Percentiles rank a stretch among this genome's conserved stretches.
Conservation (phyloP, 1,140 invertebrate genomes). For the Hycleus phaleratus region DNA sequence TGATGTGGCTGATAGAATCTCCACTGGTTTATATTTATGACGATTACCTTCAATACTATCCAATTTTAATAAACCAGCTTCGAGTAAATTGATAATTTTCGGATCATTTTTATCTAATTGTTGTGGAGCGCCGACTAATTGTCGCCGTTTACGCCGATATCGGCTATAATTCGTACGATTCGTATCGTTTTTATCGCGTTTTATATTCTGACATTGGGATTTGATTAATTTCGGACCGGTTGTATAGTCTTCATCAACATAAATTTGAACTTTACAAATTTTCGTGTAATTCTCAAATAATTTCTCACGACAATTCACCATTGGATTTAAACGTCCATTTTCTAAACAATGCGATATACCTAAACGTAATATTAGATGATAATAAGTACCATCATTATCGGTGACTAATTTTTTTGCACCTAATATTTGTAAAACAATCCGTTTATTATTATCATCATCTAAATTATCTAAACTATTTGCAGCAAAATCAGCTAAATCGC, state of each 20-base stretch:
- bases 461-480: conserved; percentile 35
- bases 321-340: conserved; percentile 17
- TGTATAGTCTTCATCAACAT: conserved; percentile 31
- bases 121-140: conserved; percentile 22
- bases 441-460: conserved; percentile 37
- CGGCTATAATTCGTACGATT: conserved; percentile 27
- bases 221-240: conserved; percentile 34
- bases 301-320: conserved; percentile 27
- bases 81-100: conserved; percentile 34
- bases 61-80: conserved; percentile 33
- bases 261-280: conserved; percentile 36
- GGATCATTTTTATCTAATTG: conserved; percentile 32
- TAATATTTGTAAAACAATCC: conserved; percentile 36
- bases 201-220: conserved; percentile 36
- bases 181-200: conserved; percentile 26
- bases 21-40: conserved; percentile 22
- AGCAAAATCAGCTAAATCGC: conserved; percentile 36
- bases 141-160: conserved; percentile 3
- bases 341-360: conserved; percentile 34
- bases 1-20: conserved; percentile 21
- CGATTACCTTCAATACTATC: conserved; percentile 8
- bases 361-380: conserved; percentile 35
- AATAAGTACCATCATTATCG: conserved; percentile 29
- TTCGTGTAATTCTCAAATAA: conserved; percentile 29
- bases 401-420: conserved; percentile 33